phyloP scores from a whole-genome alignment of 2,888 invertebrate species.

The Sesia bembeciformis region DNA sequence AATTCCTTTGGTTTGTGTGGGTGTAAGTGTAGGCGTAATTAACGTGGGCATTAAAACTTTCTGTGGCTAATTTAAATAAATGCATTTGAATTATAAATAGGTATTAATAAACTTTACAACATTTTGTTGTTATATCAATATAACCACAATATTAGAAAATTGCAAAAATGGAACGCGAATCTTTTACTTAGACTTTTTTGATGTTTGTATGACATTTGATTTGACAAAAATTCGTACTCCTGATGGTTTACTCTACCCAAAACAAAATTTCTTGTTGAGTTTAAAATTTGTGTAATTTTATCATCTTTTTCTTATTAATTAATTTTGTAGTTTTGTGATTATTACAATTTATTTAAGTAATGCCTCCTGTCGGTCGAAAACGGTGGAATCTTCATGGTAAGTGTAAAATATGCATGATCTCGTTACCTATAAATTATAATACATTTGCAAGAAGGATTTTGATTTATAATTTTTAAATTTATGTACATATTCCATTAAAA shows the following conservation, averaged over 20 bases:
- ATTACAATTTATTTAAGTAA: conserved; percentile 37
- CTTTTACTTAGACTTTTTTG: not conserved
- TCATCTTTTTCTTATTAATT: not conserved
- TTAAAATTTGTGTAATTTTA: not conserved
- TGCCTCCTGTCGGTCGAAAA: conserved; percentile 79
- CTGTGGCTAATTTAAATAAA: no score
- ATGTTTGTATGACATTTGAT: not conserved
- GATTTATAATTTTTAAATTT: not conserved
- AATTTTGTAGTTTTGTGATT: not conserved
- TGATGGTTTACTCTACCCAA: no score
- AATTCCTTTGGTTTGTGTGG: no score
- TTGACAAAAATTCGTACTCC: not conserved
- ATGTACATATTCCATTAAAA: no score
- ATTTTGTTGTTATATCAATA: no score
- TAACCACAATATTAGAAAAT: not conserved
- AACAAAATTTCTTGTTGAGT: not conserved
- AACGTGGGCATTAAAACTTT: no score
- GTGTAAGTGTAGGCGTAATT: no score
- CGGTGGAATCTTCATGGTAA: conserved; percentile 86
- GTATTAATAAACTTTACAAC: no score
- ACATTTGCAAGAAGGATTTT: not conserved
- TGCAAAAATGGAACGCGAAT: not conserved
- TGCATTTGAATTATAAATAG: no score
- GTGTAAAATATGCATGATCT: conserved; percentile 11
- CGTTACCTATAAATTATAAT: not conserved